Percentiles rank a stretch among this genome's conserved stretches.
phyloP scores from a whole-genome alignment of 2,888 invertebrate species.

The Nudaria mundana region DNA sequence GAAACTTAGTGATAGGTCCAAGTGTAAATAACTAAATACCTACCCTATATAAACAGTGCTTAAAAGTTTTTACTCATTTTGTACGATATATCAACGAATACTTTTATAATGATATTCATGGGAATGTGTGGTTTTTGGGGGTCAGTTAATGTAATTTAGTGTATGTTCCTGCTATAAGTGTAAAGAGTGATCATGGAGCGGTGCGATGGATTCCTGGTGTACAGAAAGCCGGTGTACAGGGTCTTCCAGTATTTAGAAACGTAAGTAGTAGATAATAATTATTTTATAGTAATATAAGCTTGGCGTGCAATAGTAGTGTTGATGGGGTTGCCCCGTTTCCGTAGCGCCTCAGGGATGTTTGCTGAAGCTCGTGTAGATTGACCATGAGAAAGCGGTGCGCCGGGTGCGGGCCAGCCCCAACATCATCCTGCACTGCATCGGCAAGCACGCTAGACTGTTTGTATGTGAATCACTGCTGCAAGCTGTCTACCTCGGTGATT shows the following conservation, averaged over 20 bases:
- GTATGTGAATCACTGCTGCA: too few relatives aligned
- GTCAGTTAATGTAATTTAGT: constrained; percentile 41
- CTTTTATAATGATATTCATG: constrained; percentile 23
- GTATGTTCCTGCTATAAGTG: constrained; percentile 25
- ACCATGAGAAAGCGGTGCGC: too few relatives aligned
- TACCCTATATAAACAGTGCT: too few relatives aligned
- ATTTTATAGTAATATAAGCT: too few relatives aligned
- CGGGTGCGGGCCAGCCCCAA: too few relatives aligned
- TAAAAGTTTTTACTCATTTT: constrained; percentile 28
- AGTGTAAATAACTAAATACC: constrained; percentile 29
- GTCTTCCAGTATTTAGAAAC: constrained; percentile 92
- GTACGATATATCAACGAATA: constrained; percentile 20
- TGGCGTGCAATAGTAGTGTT: too few relatives aligned
- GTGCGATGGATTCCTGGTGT: constrained; percentile 89
- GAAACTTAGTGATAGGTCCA: constrained; percentile 34
- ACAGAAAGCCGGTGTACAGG: constrained; percentile 89
- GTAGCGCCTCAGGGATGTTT: too few relatives aligned
- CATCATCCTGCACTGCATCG: too few relatives aligned
- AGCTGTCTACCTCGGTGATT: too few relatives aligned
- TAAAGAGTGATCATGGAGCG: constrained; percentile 83
- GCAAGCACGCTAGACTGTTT: too few relatives aligned
- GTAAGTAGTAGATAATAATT: constrained; percentile 78
- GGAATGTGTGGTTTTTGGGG: constrained; percentile 28
- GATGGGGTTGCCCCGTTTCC: too few relatives aligned
- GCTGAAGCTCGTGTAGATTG: too few relatives aligned